These are phyloP conservation scores for Lagodon rhomboides DNA, from an alignment of 2,797 vertebrate genomes.

Conservation along the genomic window DNA sequence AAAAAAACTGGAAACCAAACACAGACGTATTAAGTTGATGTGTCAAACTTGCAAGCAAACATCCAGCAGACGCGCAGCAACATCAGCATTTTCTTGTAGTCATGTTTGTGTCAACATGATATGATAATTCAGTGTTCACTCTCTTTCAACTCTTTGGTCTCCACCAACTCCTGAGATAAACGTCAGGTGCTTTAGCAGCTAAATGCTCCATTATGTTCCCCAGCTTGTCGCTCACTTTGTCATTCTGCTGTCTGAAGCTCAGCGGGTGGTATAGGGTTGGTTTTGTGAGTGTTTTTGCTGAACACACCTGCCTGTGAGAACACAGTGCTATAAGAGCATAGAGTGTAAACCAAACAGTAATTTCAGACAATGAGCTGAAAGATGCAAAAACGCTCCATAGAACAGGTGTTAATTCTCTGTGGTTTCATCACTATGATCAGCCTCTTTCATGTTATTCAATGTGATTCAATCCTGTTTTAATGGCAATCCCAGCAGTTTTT, in stretches of 20 bases:
- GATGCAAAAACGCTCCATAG: not conserved
- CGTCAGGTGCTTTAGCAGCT: not conserved
- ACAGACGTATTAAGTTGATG: not conserved
- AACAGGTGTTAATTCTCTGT: not conserved
- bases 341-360: not conserved
- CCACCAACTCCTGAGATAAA: not conserved
- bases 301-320: not conserved
- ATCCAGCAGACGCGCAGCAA: not conserved
- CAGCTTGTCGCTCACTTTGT: not conserved
- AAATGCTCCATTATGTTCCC: not conserved
- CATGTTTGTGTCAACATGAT: not conserved
- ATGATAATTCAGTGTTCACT: not conserved
- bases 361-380: not conserved
- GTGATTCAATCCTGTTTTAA: not conserved
- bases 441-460: not conserved
- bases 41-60: not conserved
- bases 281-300: not conserved
- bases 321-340: not conserved
- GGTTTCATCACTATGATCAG: not conserved
- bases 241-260: not conserved
- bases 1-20: not conserved
- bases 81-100: not conserved
- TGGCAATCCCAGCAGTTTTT: not conserved
- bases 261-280: not conserved
- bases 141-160: not conserved